Evolutionary conservation across 2,113 vertebrate species (phyloP).

Genomic region (Morphnarchus princeps): DNA sequence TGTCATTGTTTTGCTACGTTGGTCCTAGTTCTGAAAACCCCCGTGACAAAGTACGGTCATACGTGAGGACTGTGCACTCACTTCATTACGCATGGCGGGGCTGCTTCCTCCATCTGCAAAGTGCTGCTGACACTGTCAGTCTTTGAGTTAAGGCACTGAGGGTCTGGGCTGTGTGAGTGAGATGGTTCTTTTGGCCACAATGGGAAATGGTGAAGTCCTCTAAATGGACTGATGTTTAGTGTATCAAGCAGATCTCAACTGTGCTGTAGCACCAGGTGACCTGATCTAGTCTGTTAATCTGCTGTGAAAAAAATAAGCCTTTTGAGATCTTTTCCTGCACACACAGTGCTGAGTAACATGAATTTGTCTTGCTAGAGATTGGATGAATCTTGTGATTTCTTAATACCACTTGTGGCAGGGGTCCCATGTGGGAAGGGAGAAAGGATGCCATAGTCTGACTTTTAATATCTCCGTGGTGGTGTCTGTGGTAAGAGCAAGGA

Average conservation of each 20-base stretch:
- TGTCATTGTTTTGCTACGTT: fast-evolving
- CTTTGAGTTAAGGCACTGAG: not conserved
- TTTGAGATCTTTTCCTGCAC: not conserved
- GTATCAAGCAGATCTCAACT: not conserved
- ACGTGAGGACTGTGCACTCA: fast-evolving
- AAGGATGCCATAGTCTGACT: not conserved
- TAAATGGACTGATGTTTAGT: not conserved
- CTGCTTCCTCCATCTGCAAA: not conserved
- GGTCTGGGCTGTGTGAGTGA: not conserved
- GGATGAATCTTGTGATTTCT: not conserved
- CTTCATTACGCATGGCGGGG: not conserved
- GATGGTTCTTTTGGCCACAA: not conserved
- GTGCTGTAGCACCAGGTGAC: not conserved
- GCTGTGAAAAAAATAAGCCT: not conserved
- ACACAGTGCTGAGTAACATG: not conserved
- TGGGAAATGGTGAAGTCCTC: not conserved
- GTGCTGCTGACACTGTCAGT: not conserved
- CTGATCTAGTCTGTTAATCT: not conserved
- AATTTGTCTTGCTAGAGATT: not conserved
- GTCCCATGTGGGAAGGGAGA: not conserved
- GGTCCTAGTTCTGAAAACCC: not conserved
- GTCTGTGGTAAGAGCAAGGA: not conserved
- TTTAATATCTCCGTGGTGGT: not conserved
- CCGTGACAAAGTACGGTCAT: fast-evolving
- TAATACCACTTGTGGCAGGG: not conserved